Conservation (phyloP, 2,113 vertebrate species). For the Theropithecus gelada region DNA sequence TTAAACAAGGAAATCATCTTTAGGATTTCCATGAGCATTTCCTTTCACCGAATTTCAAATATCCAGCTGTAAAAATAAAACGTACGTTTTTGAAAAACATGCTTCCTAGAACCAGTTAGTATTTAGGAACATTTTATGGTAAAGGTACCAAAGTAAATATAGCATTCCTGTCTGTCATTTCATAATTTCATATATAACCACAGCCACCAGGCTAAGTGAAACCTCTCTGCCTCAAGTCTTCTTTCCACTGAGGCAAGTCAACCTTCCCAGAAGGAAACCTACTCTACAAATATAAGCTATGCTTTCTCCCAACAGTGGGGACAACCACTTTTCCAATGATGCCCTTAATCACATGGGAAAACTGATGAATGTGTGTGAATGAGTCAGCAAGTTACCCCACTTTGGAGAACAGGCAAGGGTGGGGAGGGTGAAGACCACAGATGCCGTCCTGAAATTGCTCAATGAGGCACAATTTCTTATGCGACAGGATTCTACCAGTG, state of each 20-base stretch:
- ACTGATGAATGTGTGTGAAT: not conserved
- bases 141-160: not conserved
- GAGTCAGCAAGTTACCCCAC: conserved; percentile 58
- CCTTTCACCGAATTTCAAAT: not conserved
- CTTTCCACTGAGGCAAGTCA: not conserved
- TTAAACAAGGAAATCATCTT: not conserved
- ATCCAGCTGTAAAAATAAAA: not conserved
- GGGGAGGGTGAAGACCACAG: conserved; percentile 9
- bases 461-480: conserved; percentile 46
- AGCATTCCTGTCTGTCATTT: not conserved
- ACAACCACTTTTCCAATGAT: not conserved
- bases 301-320: not conserved
- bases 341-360: not conserved
- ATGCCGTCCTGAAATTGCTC: conserved; percentile 47
- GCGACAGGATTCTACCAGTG: not conserved
- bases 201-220: not conserved
- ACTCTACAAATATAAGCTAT: not conserved
- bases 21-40: not conserved
- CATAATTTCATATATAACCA: not conserved
- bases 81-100: not conserved
- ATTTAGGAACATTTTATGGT: not conserved
- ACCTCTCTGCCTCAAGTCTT: not conserved
- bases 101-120: not conserved
- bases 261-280: not conserved
- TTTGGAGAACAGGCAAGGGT: not conserved